phyloP scores from a whole-genome alignment of 2,888 invertebrate species.

The Prenolepis imparis region DNA sequence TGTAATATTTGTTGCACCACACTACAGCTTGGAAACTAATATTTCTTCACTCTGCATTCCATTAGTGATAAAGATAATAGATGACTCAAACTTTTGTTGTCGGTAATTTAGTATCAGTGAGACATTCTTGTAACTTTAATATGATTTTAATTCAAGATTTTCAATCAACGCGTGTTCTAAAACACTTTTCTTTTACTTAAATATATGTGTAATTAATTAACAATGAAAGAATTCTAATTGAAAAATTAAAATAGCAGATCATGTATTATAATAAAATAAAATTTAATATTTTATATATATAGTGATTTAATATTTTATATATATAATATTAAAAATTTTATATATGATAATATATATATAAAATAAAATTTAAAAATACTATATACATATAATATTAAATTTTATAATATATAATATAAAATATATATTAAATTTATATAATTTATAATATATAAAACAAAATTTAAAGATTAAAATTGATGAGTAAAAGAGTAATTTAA shows the following conservation, averaged over 20 bases:
- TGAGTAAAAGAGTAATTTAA: no score
- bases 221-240: neutral
- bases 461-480: no score
- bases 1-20: neutral
- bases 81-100: neutral
- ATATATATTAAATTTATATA: no score
- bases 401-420: no score
- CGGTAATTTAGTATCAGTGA: neutral
- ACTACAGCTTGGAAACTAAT: neutral
- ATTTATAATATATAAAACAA: no score
- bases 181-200: neutral
- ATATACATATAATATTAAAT: no score
- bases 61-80: neutral
- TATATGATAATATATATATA: no score
- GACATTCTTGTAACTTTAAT: neutral
- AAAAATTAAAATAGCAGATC: neutral
- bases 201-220: neutral
- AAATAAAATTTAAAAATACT: no score
- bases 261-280: neutral
- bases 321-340: no score
- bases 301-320: neutral
- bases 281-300: neutral
- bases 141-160: neutral
- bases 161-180: neutral
- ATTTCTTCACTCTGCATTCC: neutral